phyloP scores from a whole-genome alignment of 2,797 vertebrate genomes.

The Chelon auratus region DNA sequence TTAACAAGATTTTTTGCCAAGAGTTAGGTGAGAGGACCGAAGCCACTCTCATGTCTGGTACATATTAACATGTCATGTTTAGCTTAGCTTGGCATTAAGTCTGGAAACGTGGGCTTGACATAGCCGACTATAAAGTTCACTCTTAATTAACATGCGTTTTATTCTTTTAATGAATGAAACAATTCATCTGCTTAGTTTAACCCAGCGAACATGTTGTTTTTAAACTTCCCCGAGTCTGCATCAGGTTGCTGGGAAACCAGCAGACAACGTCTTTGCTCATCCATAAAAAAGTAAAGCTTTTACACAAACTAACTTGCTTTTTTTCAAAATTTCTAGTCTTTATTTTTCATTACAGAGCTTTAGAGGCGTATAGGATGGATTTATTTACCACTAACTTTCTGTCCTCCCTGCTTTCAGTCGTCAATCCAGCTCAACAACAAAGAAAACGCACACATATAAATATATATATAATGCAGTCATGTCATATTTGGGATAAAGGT shows the following conservation, averaged over 20 bases:
- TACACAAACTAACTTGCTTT: too few relatives aligned
- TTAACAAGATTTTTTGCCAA: constrained; percentile 1
- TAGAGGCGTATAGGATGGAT: neutral
- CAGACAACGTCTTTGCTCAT: too few relatives aligned
- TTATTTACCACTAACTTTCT: neutral
- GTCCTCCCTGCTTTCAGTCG: neutral
- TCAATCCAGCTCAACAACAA: neutral
- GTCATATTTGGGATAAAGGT: constrained; percentile 23
- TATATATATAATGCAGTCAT: constrained; percentile 17
- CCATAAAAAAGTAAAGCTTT: too few relatives aligned
- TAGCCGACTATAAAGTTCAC: neutral
- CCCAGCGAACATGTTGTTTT: too few relatives aligned
- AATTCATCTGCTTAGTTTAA: too few relatives aligned
- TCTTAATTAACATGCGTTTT: neutral
- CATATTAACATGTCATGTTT: neutral
- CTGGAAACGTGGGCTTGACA: neutral
- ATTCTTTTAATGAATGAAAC: too few relatives aligned
- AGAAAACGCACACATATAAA: too few relatives aligned
- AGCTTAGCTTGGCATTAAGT: neutral
- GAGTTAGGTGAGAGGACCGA: neutral
- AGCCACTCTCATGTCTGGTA: neutral
- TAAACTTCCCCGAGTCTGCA: too few relatives aligned
- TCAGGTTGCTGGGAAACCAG: too few relatives aligned
- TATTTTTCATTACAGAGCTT: neutral
- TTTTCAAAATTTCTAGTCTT: too few relatives aligned